Evolutionary conservation across 2,888 invertebrate genomes (phyloP).

Genomic region (Cosmia pyralina): DNA sequence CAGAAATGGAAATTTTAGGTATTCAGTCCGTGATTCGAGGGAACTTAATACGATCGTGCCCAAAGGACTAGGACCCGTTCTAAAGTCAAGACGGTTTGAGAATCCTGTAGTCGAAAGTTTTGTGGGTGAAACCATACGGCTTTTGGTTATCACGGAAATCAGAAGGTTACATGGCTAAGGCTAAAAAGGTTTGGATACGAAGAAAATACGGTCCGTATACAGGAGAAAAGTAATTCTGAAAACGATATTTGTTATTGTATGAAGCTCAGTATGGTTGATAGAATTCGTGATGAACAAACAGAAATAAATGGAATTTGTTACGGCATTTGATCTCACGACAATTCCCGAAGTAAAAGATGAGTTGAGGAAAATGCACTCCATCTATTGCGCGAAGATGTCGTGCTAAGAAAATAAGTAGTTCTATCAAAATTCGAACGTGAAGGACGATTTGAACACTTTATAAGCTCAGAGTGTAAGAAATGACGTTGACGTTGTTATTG

Average conservation of each 20-base stretch:
- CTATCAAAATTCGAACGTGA: background rate
- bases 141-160: conserved; percentile 4
- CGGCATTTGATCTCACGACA: conserved; percentile 3
- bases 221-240: background rate
- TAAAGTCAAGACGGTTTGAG: conserved; percentile 5
- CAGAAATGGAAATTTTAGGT: conserved; percentile 50
- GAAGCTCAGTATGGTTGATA: conserved; percentile 13
- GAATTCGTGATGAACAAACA: conserved; percentile 29
- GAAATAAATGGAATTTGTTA: conserved; percentile 16
- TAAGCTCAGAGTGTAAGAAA: background rate
- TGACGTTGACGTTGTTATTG: background rate
- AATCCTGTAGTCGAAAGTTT: conserved; percentile 23
- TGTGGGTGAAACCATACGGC: conserved; percentile 9
- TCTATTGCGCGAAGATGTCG: background rate
- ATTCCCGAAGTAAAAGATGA: background rate
- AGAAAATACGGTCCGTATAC: background rate
- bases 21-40: conserved; percentile 42
- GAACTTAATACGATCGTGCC: conserved; percentile 45
- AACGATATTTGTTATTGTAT: conserved; percentile 18
- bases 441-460: background rate
- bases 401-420: conserved; percentile 2
- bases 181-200: background rate
- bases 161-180: background rate
- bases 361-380: background rate
- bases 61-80: conserved; percentile 31